Conservation (phyloP, 2,113 vertebrate genomes). For the Sus scrofa region T2T-Sscrofa CM000817.6:168380001-168380500, state of each 20-base stretch:
- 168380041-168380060: background rate
- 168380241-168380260: background rate
- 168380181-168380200: background rate
- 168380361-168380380: background rate
- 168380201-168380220: background rate
- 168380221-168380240: background rate
- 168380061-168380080: background rate
- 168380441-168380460: background rate
- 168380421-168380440: background rate
- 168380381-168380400: background rate
- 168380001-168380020: background rate
- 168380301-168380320: background rate
- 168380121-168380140: background rate
- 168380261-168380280: background rate
- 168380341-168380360: background rate
- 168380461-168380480: background rate
- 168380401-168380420: background rate
- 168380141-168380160: background rate
- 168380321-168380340: background rate
- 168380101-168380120: background rate
- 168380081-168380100: background rate
- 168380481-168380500: background rate
- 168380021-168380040: conserved; percentile 15
- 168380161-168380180: background rate
- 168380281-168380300: background rate